These are phyloP conservation scores for Drosophila pallidifrons DNA, from an alignment of 1,140 invertebrate genomes.

Conservation along the genomic window DNA sequence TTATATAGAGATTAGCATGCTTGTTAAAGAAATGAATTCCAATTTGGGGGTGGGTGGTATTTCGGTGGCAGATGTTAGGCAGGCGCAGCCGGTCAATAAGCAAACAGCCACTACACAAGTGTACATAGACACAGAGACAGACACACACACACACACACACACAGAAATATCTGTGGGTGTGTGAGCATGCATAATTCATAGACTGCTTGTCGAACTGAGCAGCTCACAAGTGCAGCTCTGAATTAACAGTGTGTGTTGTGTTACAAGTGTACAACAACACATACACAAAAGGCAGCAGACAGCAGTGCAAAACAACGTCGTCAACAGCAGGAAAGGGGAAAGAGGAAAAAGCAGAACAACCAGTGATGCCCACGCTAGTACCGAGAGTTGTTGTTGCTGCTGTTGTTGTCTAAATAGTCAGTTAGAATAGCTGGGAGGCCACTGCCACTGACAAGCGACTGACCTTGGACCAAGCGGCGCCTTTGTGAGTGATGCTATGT, in stretches of 20 bases:
- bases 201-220: constrained; percentile 19
- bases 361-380: constrained; percentile 14
- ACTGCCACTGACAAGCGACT: neutral
- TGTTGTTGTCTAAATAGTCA: neutral
- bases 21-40: constrained; percentile 43
- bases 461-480: constrained; percentile 30
- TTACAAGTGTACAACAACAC: constrained; percentile 13
- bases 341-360: no score
- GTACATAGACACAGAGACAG: neutral
- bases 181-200: constrained; percentile 38
- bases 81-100: constrained; percentile 2
- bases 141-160: neutral
- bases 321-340: neutral
- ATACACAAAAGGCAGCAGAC: neutral
- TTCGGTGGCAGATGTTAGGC: constrained; percentile 7
- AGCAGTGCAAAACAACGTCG: neutral
- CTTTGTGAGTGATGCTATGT: constrained; percentile 11
- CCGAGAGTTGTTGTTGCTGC: neutral
- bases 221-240: constrained; percentile 10
- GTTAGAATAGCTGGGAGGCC: constrained; percentile 14
- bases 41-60: neutral
- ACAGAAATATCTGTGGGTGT: neutral
- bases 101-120: neutral
- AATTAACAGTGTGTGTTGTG: neutral
- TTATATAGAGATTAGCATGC: constrained; percentile 61